Conservation (phyloP, 2,797 vertebrate species). For the Parambassis ranga region DNA sequence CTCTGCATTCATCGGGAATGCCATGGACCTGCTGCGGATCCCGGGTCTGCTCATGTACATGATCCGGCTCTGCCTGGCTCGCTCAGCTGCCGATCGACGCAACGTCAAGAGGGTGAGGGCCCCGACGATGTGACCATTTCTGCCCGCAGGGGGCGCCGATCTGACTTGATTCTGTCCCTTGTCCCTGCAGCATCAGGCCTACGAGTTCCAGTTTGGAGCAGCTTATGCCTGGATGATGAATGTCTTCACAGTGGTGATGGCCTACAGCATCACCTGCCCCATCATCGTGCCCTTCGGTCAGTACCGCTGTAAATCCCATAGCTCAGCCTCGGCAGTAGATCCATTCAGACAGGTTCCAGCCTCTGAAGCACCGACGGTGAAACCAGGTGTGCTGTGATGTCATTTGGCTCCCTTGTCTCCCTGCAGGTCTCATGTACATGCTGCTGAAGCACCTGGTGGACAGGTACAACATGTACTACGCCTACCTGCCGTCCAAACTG, state of each 20-base stretch:
- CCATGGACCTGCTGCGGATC: constrained; percentile 96
- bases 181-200: constrained; percentile 91
- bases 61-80: constrained; percentile 95
- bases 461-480: constrained; percentile 97
- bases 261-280: constrained; percentile 98
- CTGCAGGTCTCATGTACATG: constrained; percentile 96
- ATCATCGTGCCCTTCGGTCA: constrained; percentile 97
- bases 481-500: constrained; percentile 95
- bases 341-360: background rate
- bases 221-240: constrained; percentile 99
- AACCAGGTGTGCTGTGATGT: background rate
- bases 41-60: constrained; percentile 97
- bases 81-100: constrained; percentile 91
- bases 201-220: constrained; percentile 97
- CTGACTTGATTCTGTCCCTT: background rate
- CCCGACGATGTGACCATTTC: accelerated
- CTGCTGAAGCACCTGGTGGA: constrained; percentile 96
- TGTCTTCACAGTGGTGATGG: constrained; percentile 98
- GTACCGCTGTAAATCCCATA: constrained; percentile 35
- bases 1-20: constrained; percentile 95
- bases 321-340: too few relatives aligned
- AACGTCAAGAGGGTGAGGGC: constrained; percentile 91
- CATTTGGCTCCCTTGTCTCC: background rate
- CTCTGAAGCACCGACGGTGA: too few relatives aligned
- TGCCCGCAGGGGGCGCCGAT: background rate